Evolutionary conservation across 2,888 invertebrate genomes (phyloP).

Genomic region (Balanococcus diminutus): DNA sequence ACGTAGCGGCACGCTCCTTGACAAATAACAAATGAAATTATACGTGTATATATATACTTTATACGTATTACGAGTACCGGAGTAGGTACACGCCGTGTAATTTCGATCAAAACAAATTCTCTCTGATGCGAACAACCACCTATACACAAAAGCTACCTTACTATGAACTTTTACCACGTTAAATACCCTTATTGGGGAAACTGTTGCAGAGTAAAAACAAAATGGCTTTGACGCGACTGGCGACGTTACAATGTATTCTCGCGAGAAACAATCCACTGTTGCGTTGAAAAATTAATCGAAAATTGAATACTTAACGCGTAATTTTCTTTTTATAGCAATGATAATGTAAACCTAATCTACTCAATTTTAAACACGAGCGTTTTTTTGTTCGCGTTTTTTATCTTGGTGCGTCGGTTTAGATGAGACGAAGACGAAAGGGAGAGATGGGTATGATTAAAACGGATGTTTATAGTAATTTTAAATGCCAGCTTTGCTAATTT

Average conservation of each 20-base stretch:
- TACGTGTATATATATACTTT: background rate
- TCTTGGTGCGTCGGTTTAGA: background rate
- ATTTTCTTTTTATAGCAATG: background rate
- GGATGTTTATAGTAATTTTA: background rate
- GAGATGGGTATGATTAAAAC: background rate
- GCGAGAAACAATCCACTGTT: background rate
- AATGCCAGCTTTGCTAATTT: background rate
- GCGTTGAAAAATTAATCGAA: background rate
- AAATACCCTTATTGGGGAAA: background rate
- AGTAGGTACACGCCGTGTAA: background rate
- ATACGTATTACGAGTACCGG: too few relatives aligned
- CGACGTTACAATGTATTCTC: background rate
- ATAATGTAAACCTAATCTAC: background rate
- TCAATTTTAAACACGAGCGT: background rate
- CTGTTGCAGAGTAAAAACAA: background rate
- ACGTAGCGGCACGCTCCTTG: background rate
- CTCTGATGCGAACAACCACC: background rate
- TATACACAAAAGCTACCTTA: background rate
- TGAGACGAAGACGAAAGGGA: background rate
- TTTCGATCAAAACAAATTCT: background rate
- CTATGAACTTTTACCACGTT: background rate
- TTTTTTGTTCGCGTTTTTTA: background rate
- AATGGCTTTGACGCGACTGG: background rate
- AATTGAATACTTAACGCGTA: background rate
- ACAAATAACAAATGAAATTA: constrained; percentile 11